Percentiles rank a stretch among this genome's conserved stretches.
These are phyloP conservation scores for Poeciliopsis turrubarensis DNA, from an alignment of 2,113 vertebrate species.

Conservation along the genomic window DNA sequence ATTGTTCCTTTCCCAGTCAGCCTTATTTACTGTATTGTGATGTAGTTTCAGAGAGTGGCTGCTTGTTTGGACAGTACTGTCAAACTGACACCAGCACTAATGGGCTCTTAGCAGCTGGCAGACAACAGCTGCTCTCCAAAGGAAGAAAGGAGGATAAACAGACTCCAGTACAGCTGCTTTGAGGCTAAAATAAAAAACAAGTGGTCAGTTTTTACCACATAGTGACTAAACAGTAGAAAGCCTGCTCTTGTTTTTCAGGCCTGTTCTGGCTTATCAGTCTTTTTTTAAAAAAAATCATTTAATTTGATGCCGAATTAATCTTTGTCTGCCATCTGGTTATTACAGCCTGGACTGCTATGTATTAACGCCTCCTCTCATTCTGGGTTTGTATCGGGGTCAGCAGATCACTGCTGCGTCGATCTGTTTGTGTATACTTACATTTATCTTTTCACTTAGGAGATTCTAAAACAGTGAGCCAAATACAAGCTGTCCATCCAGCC, in stretches of 20 bases:
- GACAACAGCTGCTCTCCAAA: conserved; percentile 17
- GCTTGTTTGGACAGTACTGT: conserved; percentile 1
- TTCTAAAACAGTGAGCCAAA: not conserved
- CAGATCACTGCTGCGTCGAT: not conserved
- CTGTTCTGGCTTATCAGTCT: not conserved
- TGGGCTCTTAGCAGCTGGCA: conserved; percentile 33
- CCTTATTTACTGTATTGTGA: not conserved
- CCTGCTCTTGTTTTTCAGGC: not conserved
- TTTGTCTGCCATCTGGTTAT: conserved; percentile 14
- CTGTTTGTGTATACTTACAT: not conserved
- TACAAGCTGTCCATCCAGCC: not conserved
- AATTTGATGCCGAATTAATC: not conserved
- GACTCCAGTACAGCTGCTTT: not conserved
- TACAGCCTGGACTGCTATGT: not conserved
- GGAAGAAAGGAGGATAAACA: conserved; percentile 3
- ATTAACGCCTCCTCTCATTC: not conserved
- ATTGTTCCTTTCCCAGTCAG: not conserved
- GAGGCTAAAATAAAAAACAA: not conserved
- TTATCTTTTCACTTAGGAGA: not conserved
- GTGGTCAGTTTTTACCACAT: not conserved
- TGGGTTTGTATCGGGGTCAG: not conserved
- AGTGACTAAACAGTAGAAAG: not conserved
- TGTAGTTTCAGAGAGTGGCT: not conserved
- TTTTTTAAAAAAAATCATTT: conserved; percentile 3
- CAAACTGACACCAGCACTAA: conserved; percentile 8